Evolutionary conservation across 2,113 vertebrate genomes (phyloP).

Genomic region (Heterocephalus glaber): DNA sequence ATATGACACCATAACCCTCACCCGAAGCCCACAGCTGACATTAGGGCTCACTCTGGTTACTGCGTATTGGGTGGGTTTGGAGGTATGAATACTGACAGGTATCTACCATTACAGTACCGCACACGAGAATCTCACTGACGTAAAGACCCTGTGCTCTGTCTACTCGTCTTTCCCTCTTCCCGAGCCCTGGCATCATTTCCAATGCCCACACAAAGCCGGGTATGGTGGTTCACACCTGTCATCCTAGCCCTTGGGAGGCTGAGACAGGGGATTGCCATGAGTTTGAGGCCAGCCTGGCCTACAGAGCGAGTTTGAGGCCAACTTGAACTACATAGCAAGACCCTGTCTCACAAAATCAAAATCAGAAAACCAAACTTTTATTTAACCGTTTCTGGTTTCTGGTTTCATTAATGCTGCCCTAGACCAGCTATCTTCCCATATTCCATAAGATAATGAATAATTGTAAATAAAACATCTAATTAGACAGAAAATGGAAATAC

Average conservation of each 20-base stretch:
- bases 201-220: not conserved
- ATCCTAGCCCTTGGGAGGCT: not conserved
- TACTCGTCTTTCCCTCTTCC: not conserved
- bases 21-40: not conserved
- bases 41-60: not conserved
- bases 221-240: not conserved
- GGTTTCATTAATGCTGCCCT: not conserved
- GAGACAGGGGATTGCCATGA: not conserved
- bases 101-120: not conserved
- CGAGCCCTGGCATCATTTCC: not conserved
- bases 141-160: not conserved
- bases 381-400: not conserved
- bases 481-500: not conserved
- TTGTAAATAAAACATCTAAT: not conserved
- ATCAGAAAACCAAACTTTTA: not conserved
- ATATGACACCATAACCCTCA: not conserved
- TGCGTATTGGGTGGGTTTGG: not conserved
- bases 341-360: not conserved
- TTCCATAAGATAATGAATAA: not conserved
- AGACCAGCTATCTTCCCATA: not conserved
- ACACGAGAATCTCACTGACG: not conserved
- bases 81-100: not conserved
- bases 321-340: not conserved
- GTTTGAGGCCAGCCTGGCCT: not conserved
- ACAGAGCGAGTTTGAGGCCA: not conserved